phyloP scores from a whole-genome alignment of 1,140 invertebrate genomes.

The Drosophila auraria region DNA sequence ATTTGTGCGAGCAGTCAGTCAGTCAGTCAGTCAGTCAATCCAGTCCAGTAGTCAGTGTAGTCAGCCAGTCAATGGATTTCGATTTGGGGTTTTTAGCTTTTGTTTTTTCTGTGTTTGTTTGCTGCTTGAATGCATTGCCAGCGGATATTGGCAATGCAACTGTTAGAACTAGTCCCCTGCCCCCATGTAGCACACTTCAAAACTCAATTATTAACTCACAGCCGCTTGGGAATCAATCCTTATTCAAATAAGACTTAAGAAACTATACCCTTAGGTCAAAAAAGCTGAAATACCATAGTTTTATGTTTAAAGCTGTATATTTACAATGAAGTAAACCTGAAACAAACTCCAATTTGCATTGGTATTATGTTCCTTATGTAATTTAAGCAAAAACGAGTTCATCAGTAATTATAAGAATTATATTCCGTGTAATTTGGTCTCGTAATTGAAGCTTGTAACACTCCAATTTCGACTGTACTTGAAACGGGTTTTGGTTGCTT shows the following conservation, averaged over 20 bases:
- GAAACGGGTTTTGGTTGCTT: neutral
- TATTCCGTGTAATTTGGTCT: neutral
- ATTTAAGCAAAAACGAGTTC: neutral
- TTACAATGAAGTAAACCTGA: neutral
- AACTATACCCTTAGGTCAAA: too few species aligned
- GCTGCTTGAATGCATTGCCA: constrained; percentile 72
- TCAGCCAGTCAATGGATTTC: constrained; percentile 29
- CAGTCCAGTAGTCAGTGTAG: neutral
- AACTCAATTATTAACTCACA: neutral
- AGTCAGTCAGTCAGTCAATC: constrained; percentile 12
- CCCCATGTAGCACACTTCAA: neutral
- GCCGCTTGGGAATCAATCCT: neutral
- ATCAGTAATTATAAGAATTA: neutral
- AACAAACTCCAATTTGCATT: neutral
- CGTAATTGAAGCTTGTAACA: neutral
- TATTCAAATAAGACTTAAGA: neutral
- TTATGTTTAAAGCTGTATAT: too few species aligned
- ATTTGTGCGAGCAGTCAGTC: constrained; percentile 16
- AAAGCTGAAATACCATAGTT: neutral
- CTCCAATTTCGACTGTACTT: neutral
- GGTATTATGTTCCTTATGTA: neutral
- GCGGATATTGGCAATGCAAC: constrained; percentile 69
- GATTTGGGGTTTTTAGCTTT: constrained; percentile 13
- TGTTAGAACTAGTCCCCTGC: constrained; percentile 3
- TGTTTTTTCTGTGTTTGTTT: constrained; percentile 40